Evolutionary conservation across 2,113 vertebrate genomes (phyloP), one percentile per base, ranked within the genome.

Genomic region (Noctilio leporinus): DNA sequence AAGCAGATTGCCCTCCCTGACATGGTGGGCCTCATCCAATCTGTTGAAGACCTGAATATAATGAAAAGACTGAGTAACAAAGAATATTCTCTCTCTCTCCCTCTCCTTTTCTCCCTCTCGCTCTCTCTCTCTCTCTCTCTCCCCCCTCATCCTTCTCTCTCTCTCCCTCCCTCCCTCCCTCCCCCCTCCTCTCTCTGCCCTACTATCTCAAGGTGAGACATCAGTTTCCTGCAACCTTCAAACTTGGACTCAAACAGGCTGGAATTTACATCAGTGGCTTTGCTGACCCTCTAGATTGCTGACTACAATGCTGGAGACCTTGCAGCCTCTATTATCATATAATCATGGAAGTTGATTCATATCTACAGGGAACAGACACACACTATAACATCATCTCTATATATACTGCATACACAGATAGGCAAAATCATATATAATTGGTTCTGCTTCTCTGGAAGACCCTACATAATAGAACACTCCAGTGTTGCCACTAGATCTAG

Each of bases 371-470:
- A 51, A 12, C 30, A 76, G 14, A 65, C 19, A n/a, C 72, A n/a
- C 45, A 33, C 30, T 4, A 3, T n/a, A n/a, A n/a, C 11, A 20
- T 20, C 45, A n/a, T 49, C 73, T n/a, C 38, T 53, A n/a, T 40
- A 6, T 1, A 16, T 11, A 55, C 0, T 43, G 10, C 14, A n/a
- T 7, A 17, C 35, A 62, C 45, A 57, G 24, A 35, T 8, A 47
- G 8, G 20, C 67, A 38, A 2, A 3, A 1, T 90, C 51, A 28
- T 11, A 30, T 11, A 7, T 30, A 33, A 62, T 4, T 33, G 24
- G 30, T 51, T 59, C 64, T 89, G 28, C 20, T 49, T 84, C 76
- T 91, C 69, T 77, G 75, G 70, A 86, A 55, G 89, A 67, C 15
- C 14, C 85, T 70, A 28, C 75, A 16, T 47, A 30, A 33, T 10